Percentiles rank a stretch among this genome's conserved stretches.
These are phyloP conservation scores for Brachionus rotundiformis DNA, from an alignment of 1,140 invertebrate species.

Conservation along the genomic window DNA sequence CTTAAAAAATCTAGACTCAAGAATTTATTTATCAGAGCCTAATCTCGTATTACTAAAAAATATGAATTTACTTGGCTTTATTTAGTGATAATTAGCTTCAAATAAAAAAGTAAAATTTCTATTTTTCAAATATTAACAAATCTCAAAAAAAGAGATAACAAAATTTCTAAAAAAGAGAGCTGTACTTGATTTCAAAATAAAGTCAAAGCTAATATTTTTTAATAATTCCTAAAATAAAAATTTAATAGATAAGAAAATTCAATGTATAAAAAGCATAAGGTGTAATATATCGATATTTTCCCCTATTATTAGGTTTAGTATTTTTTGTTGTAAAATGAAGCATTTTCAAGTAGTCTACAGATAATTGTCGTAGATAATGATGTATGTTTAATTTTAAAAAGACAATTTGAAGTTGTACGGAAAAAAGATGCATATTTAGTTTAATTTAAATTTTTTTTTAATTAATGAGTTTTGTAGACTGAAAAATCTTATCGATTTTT, in stretches of 20 bases:
- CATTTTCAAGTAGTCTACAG: background rate
- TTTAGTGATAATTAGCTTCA: background rate
- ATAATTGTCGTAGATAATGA: background rate
- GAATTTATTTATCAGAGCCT: background rate
- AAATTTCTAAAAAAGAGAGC: too few species aligned
- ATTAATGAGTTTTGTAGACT: too few species aligned
- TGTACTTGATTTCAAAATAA: background rate
- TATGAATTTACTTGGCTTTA: background rate
- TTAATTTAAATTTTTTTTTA: too few species aligned
- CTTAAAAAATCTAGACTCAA: conserved; percentile 14
- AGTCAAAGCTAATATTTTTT: background rate
- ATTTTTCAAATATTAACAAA: background rate
- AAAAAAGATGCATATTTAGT: background rate
- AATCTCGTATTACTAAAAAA: background rate
- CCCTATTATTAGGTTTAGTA: background rate
- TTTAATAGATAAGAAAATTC: background rate
- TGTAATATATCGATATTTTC: background rate
- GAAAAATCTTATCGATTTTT: too few species aligned
- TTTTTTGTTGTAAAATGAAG: background rate
- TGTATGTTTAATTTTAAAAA: background rate
- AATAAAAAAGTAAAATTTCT: background rate
- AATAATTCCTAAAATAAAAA: background rate
- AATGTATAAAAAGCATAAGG: background rate
- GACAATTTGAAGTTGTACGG: background rate
- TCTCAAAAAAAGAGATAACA: too few species aligned